Evolutionary conservation across 2,113 vertebrate species (phyloP), one percentile per base, ranked within the genome.

Genomic region (Lota lota): DNA sequence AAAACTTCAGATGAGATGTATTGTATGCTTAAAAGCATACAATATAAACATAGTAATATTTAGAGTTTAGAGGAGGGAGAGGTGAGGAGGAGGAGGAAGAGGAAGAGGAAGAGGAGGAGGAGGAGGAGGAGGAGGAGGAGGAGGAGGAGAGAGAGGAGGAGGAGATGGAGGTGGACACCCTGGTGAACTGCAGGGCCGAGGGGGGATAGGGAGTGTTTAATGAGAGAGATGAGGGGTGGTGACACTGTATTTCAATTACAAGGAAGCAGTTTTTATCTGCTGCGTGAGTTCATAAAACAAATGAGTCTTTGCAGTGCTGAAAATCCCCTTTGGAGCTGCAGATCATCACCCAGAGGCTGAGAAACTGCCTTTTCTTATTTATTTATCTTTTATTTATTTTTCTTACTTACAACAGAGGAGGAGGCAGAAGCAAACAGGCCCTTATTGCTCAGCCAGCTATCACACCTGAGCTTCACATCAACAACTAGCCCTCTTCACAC

Each of bases 281-380:
- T 81, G 66, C 80, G 79, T 85, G 88, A 89, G 90, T 91, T 91
- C 92, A 92, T 91, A 87, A 91, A 92, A 88, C 88, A 89, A 93
- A 93, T 93, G 92, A 92, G 89, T 92, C 91, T 91, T 90, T 87
- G 79, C 79, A 21, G 87, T 70, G 73, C 8, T 82, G 83, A 87
- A 81, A 85, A 81, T 85, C 84, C 76, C 88, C 73, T 88, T 83
- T 80, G 88, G 88, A 78, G 79, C 18, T 72, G 81, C 80, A 87
- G 88, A 91, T 91, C 91, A 90, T 88, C 83, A 78, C 85, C 40
- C 80, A 82, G 71, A 74, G 84, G 89, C 85, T 86, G 63, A 85
- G 89, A 91, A 89, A 88, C 85, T 75, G 79, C 76, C 82, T 83
- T 85, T 91, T 88, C 88, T 85, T 88, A 88, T 85, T 86, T 88